A percentile compares a stretch with the other conserved stretches of the same genome.
These are phyloP conservation scores for Ametastegia equiseti DNA, from an alignment of 2,888 invertebrate genomes.

Conservation along the genomic window DNA sequence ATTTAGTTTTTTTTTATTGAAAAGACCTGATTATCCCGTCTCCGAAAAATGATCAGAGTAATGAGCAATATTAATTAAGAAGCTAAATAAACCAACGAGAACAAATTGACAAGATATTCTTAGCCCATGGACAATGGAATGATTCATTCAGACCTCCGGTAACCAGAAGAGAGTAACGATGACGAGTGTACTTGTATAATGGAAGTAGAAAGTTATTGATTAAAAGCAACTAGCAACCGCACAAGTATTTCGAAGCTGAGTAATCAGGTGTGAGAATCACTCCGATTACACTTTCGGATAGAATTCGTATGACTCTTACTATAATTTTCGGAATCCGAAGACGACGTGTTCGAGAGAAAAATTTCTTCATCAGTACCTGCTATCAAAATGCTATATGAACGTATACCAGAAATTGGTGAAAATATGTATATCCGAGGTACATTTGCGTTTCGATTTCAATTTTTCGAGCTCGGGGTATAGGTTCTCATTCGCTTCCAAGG, in stretches of 20 bases:
- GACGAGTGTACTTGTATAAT: not conserved
- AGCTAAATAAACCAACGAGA: not conserved
- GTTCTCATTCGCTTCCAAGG: not conserved
- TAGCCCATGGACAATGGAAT: not conserved
- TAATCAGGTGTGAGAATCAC: not conserved
- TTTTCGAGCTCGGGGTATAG: not conserved
- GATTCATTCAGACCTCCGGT: not conserved
- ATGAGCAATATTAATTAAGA: not conserved
- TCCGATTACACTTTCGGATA: constrained; percentile 7
- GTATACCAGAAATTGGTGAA: not conserved
- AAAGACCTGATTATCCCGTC: not conserved
- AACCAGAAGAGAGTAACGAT: not conserved
- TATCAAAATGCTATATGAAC: no score
- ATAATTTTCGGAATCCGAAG: not conserved
- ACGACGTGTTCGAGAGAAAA: not conserved
- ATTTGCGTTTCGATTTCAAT: not conserved
- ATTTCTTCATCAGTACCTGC: no score
- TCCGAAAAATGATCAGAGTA: no score
- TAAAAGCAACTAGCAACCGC: not conserved
- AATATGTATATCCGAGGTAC: not conserved
- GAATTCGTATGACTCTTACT: not conserved
- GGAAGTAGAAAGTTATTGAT: not conserved
- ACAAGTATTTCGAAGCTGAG: not conserved
- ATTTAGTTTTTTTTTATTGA: not conserved
- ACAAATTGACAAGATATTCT: not conserved